Evolutionary conservation across 2,113 vertebrate species (phyloP).

Genomic region (Prochilodus magdalenae): DNA sequence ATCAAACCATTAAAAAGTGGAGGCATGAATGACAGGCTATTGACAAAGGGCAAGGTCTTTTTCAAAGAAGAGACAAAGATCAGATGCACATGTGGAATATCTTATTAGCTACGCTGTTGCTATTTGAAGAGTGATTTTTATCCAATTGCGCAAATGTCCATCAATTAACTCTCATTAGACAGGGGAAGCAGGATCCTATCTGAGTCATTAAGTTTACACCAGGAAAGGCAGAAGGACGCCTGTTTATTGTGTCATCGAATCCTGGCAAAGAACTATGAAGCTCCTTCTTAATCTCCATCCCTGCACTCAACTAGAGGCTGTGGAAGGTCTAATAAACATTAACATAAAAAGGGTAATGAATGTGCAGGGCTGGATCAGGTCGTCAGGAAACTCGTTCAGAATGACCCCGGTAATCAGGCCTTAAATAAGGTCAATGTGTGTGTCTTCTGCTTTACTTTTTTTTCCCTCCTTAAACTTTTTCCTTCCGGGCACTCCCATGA

Average conservation of each 20-base stretch:
- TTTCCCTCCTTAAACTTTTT: neutral
- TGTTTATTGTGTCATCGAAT: conserved; percentile 4
- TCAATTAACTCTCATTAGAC: neutral
- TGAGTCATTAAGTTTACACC: neutral
- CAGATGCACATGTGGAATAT: neutral
- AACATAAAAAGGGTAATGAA: conserved; percentile 36
- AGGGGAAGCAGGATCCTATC: neutral
- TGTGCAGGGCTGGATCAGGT: conserved; percentile 19
- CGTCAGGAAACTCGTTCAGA: conserved; percentile 31
- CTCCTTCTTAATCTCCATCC: neutral
- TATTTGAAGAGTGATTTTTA: neutral
- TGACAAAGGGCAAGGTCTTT: neutral
- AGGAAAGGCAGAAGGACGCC: neutral
- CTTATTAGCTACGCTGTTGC: neutral
- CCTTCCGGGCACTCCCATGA: conserved; percentile 1
- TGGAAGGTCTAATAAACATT: conserved; percentile 26
- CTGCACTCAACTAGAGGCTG: neutral
- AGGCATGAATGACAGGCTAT: neutral
- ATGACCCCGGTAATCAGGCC: conserved; percentile 39
- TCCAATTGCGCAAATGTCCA: neutral
- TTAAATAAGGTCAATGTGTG: conserved; percentile 40
- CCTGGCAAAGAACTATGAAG: neutral
- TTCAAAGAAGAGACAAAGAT: too few species aligned
- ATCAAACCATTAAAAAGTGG: neutral
- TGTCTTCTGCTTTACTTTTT: conserved; percentile 4